Percentiles rank a stretch among this genome's conserved stretches.
Conservation (phyloP, 2,797 vertebrate genomes). For the Myotis daubentonii region DNA sequence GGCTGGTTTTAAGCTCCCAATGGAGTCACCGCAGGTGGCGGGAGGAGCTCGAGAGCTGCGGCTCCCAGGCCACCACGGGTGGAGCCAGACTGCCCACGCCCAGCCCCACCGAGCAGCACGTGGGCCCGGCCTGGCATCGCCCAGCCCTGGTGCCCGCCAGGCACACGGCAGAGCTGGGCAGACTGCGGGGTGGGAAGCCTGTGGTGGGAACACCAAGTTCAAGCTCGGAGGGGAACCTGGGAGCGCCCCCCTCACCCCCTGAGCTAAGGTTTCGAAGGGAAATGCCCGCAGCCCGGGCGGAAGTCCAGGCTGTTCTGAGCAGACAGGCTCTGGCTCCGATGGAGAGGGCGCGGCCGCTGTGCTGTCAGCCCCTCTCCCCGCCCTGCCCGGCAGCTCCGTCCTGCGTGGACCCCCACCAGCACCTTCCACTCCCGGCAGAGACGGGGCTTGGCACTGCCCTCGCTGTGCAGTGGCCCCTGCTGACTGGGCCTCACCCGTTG, state of each 20-base stretch:
- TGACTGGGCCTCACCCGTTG: neutral
- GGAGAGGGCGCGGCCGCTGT: slow-evolving; percentile 29
- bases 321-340: slow-evolving; percentile 65
- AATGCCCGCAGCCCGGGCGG: neutral
- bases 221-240: neutral
- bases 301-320: slow-evolving; percentile 13
- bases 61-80: neutral
- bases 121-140: no score
- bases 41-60: no score
- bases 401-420: slow-evolving; percentile 60
- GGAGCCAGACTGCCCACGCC: no score
- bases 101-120: no score
- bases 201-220: neutral
- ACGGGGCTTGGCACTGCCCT: slow-evolving; percentile 63
- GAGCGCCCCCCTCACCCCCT: neutral
- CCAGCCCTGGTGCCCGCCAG: neutral
- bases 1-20: neutral
- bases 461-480: neutral
- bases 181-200: neutral
- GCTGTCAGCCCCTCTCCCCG: slow-evolving; percentile 75
- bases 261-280: slow-evolving; percentile 24
- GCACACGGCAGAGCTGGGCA: neutral
- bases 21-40: fast-evolving
- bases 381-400: slow-evolving; percentile 37
- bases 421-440: slow-evolving; percentile 61